Conservation (phyloP, 2,888 invertebrate species). For the Phaedon cochleariae region DNA sequence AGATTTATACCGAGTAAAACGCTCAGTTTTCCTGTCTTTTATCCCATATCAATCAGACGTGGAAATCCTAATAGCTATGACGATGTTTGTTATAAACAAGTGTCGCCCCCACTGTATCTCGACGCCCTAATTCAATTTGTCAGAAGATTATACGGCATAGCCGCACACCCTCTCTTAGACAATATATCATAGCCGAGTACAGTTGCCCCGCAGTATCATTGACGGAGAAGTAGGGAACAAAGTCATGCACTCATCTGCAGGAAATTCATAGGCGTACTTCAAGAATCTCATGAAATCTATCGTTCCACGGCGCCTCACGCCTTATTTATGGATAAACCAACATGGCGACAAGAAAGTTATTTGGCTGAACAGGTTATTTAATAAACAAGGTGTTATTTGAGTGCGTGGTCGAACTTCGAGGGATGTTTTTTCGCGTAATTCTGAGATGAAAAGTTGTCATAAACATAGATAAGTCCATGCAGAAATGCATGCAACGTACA, state of each 20-base stretch:
- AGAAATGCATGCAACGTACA: too few species aligned
- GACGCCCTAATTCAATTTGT: conserved; percentile 64
- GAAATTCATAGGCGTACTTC: neutral
- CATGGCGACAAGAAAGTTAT: too few species aligned
- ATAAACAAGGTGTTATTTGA: too few species aligned
- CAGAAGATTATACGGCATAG: conserved; percentile 64
- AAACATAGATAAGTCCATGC: too few species aligned
- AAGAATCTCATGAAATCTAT: neutral
- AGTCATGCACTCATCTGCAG: conserved; percentile 40
- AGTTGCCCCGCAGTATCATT: conserved; percentile 51
- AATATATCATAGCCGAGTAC: conserved; percentile 60
- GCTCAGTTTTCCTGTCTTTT: conserved; percentile 39
- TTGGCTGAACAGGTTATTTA: too few species aligned
- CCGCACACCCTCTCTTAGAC: conserved; percentile 61
- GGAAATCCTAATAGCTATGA: conserved; percentile 59
- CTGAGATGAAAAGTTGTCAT: too few species aligned
- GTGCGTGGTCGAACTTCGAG: too few species aligned
- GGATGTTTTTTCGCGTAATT: too few species aligned
- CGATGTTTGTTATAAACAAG: conserved; percentile 64
- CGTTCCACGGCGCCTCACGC: too few species aligned
- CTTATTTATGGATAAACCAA: too few species aligned
- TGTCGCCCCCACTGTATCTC: conserved; percentile 59
- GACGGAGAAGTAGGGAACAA: conserved; percentile 46
- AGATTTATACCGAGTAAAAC: conserved; percentile 29
- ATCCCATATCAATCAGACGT: conserved; percentile 55